These are phyloP conservation scores for Natrix natrix DNA, from an alignment of 2,797 vertebrate species.

Conservation along the genomic window DNA sequence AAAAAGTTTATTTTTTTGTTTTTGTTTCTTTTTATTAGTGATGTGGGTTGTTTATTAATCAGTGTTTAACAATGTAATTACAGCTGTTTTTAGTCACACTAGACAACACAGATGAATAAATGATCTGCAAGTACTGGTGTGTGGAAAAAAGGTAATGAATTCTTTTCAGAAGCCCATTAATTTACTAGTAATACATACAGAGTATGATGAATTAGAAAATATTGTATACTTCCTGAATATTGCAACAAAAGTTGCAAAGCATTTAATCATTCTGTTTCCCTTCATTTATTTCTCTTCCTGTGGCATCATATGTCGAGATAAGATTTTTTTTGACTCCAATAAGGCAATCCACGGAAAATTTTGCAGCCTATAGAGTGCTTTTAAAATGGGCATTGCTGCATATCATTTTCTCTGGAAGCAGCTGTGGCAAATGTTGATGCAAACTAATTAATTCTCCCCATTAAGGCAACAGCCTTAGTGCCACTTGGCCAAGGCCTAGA, in stretches of 20 bases:
- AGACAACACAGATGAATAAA: slow-evolving; percentile 93
- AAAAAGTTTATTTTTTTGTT: slow-evolving; percentile 65
- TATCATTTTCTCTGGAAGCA: slow-evolving; percentile 43
- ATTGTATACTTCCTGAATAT: slow-evolving; percentile 73
- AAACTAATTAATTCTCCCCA: slow-evolving; percentile 51
- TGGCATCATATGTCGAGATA: slow-evolving; percentile 51
- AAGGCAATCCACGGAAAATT: slow-evolving; percentile 53
- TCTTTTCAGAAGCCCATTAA: slow-evolving; percentile 77
- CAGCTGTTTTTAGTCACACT: slow-evolving; percentile 83
- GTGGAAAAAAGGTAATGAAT: slow-evolving; percentile 85
- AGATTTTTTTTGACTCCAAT: slow-evolving; percentile 58
- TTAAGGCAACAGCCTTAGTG: slow-evolving; percentile 41
- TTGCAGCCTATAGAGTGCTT: slow-evolving; percentile 41
- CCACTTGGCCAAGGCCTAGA: slow-evolving; percentile 19
- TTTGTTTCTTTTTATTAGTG: slow-evolving; percentile 75
- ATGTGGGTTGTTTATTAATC: slow-evolving; percentile 89
- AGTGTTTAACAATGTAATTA: slow-evolving; percentile 92
- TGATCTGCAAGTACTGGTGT: slow-evolving; percentile 85
- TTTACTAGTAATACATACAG: slow-evolving; percentile 84
- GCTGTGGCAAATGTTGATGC: slow-evolving; percentile 52
- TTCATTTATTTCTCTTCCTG: slow-evolving; percentile 70
- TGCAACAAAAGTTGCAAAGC: slow-evolving; percentile 74
- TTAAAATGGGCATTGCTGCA: slow-evolving; percentile 46
- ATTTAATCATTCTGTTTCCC: slow-evolving; percentile 73
- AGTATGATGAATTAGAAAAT: slow-evolving; percentile 74